A percentile compares a stretch with the other conserved stretches of the same genome.
Evolutionary conservation across 2,113 vertebrate genomes (phyloP).

Genomic region (Triplophysa tibetana): DNA sequence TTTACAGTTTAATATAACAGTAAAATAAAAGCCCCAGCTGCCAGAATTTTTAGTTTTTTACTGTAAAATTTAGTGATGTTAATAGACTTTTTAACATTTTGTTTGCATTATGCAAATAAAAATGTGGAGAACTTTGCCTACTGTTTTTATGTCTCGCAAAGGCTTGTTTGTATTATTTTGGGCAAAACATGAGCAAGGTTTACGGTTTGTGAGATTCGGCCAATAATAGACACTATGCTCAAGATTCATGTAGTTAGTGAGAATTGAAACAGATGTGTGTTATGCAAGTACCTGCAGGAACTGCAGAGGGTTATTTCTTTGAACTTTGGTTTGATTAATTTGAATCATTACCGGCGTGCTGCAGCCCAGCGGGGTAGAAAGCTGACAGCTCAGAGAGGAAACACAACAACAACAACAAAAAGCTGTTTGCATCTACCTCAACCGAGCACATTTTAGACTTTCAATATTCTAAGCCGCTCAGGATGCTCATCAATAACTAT

Average conservation of each 20-base stretch:
- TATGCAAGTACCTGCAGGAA: background rate
- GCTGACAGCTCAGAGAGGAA: background rate
- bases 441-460: too few relatives aligned
- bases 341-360: background rate
- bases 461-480: background rate
- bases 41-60: too few relatives aligned
- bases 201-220: background rate
- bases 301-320: background rate
- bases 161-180: too few relatives aligned
- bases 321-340: background rate
- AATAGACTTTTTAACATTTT: too few relatives aligned
- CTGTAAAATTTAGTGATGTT: too few relatives aligned
- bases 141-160: too few relatives aligned
- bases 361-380: background rate
- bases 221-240: background rate
- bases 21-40: too few relatives aligned
- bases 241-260: background rate
- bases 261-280: background rate
- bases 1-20: too few relatives aligned
- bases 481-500: background rate
- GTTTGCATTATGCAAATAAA: too few relatives aligned
- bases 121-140: too few relatives aligned
- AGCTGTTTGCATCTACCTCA: too few relatives aligned
- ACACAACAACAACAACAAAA: background rate
- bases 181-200: background rate